These are phyloP conservation scores for Monoplex corrugatus DNA, from an alignment of 2,888 invertebrate genomes.

Conservation along the genomic window DNA sequence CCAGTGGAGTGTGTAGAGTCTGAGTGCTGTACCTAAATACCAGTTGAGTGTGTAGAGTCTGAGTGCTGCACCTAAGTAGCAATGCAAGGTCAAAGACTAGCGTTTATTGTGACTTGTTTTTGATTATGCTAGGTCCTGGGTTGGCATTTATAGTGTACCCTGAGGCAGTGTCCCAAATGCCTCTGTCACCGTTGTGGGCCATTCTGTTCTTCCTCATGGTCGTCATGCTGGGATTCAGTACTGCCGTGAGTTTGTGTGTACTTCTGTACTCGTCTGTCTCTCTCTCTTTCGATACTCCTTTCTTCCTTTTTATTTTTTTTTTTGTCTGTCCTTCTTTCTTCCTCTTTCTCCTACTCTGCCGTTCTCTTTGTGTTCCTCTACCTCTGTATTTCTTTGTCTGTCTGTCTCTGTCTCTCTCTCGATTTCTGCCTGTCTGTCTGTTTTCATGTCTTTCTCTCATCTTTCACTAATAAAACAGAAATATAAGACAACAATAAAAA, in stretches of 20 bases:
- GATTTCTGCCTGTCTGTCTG: not conserved
- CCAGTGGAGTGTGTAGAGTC: too few species aligned
- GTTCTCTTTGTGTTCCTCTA: not conserved
- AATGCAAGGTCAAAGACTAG: too few species aligned
- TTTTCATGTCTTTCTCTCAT: too few species aligned
- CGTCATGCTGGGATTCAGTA: conserved; percentile 73
- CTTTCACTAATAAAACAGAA: too few species aligned
- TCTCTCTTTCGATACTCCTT: not conserved
- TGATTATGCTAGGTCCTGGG: conserved; percentile 83
- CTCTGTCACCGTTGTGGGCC: conserved; percentile 91
- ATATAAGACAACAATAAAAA: too few species aligned
- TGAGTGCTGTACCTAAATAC: too few species aligned
- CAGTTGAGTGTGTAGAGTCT: too few species aligned
- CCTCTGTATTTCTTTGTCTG: not conserved
- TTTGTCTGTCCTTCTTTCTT: not conserved
- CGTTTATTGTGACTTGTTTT: too few species aligned
- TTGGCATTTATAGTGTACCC: conserved; percentile 92
- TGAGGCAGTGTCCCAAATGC: conserved; percentile 89
- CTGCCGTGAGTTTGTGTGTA: conserved; percentile 61
- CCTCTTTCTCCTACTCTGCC: too few species aligned
- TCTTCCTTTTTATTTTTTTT: not conserved
- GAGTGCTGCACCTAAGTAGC: too few species aligned
- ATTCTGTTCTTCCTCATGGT: conserved; percentile 81
- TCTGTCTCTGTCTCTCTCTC: not conserved
- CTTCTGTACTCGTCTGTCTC: too few species aligned